These are phyloP conservation scores for Taurulus bubalis DNA, from an alignment of 2,113 vertebrate species.

Conservation along the genomic window DNA sequence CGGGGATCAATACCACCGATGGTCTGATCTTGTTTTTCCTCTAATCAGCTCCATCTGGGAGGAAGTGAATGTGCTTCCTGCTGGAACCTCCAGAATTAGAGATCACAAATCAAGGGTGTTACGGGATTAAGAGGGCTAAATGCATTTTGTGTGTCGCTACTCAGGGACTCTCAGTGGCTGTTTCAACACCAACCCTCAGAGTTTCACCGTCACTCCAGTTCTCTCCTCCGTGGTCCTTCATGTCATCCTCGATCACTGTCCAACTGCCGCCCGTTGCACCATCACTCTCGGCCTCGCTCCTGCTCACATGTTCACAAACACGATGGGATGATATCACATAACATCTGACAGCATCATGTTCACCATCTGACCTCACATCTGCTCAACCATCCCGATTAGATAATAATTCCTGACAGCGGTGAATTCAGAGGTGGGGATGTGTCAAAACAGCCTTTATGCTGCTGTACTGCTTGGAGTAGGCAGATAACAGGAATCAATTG, in stretches of 20 bases:
- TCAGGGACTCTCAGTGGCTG: background rate
- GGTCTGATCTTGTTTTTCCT: constrained; percentile 50
- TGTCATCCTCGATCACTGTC: constrained; percentile 36
- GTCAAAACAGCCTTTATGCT: background rate
- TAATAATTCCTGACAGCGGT: constrained; percentile 29
- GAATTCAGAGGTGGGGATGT: background rate
- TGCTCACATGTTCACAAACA: constrained; percentile 32
- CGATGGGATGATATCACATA: constrained; percentile 47
- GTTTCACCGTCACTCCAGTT: constrained; percentile 9
- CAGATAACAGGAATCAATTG: background rate
- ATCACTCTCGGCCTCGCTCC: constrained; percentile 3
- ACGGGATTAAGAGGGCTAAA: constrained; percentile 22
- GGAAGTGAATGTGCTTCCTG: constrained; percentile 8
- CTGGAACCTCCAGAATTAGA: constrained; percentile 13
- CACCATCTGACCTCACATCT: constrained; percentile 47
- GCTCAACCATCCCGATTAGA: constrained; percentile 13
- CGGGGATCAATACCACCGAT: constrained; percentile 45
- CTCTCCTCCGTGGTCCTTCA: constrained; percentile 21
- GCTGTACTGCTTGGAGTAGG: background rate
- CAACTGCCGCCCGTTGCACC: constrained; percentile 8
- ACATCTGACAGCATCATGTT: constrained; percentile 30
- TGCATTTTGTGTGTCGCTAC: constrained; percentile 21
- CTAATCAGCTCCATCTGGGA: constrained; percentile 40
- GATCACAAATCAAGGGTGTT: constrained; percentile 47
- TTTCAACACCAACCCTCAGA: constrained; percentile 2